Percentiles rank a stretch among this genome's conserved stretches.
phyloP scores from a whole-genome alignment of 2,797 vertebrate species.

The Potorous gilbertii region DNA sequence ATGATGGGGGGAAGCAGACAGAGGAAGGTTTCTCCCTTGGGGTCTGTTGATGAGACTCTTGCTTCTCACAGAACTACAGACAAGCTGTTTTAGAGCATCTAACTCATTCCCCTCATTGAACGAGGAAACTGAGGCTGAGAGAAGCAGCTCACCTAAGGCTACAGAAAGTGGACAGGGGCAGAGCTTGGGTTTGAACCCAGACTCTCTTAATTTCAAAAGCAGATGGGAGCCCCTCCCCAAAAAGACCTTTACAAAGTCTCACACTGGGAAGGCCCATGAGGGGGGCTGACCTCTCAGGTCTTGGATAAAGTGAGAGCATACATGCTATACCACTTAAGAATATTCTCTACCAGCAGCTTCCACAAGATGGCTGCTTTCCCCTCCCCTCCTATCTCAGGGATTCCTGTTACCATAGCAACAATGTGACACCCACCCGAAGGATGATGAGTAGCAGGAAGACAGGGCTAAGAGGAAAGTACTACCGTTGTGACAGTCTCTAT shows the following conservation, averaged over 20 bases:
- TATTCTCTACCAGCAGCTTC: background rate
- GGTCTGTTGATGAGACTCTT: background rate
- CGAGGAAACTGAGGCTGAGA: background rate
- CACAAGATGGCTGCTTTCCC: background rate
- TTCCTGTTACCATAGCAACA: constrained; percentile 9
- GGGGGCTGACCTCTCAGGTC: background rate
- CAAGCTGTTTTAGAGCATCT: background rate
- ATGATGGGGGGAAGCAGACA: background rate
- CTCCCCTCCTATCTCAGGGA: background rate
- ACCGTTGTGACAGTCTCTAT: background rate
- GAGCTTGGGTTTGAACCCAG: background rate
- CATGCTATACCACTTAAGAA: background rate
- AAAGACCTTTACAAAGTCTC: background rate
- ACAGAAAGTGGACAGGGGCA: background rate
- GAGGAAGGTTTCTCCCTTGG: background rate
- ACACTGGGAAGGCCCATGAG: background rate
- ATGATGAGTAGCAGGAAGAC: background rate
- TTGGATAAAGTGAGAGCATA: background rate
- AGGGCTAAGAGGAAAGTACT: background rate
- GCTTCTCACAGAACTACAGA: background rate
- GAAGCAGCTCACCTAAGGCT: background rate
- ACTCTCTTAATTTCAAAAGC: background rate
- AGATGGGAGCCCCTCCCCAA: background rate
- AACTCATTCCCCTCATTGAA: background rate
- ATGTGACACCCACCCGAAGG: background rate